A percentile compares a stretch with the other conserved stretches of the same genome.
These are phyloP conservation scores for Drosophila kuntzei DNA, from an alignment of 2,888 invertebrate species.

Conservation along the genomic window DNA sequence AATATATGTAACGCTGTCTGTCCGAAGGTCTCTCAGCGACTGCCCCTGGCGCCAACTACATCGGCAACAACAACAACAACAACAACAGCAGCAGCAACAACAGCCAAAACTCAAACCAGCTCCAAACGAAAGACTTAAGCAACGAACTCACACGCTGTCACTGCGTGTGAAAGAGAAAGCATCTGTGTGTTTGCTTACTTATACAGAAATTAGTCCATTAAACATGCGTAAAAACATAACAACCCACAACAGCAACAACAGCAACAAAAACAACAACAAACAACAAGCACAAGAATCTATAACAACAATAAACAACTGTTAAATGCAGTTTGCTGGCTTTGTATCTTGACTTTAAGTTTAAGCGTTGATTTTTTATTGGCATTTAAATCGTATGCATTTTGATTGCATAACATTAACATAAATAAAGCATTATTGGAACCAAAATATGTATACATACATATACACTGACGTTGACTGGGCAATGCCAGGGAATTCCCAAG, in stretches of 20 bases:
- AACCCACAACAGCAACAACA: slow-evolving; percentile 53
- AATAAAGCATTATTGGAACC: slow-evolving; percentile 80
- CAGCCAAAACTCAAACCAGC: slow-evolving; percentile 7
- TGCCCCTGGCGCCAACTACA: slow-evolving; percentile 77
- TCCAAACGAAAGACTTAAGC: slow-evolving; percentile 72
- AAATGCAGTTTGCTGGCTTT: slow-evolving; percentile 59
- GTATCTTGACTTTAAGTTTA: slow-evolving; percentile 41
- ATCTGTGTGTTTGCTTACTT: slow-evolving; percentile 27
- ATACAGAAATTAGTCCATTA: slow-evolving; percentile 79
- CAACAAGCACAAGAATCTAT: slow-evolving; percentile 28
- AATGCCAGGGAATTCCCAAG: slow-evolving; percentile 83
- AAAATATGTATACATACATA: slow-evolving; percentile 28
- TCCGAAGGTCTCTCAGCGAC: slow-evolving; percentile 47
- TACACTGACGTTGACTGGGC: slow-evolving; percentile 23
- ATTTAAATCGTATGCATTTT: slow-evolving; percentile 83
- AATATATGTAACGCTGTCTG: slow-evolving; percentile 72
- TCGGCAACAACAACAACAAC: slow-evolving; percentile 25
- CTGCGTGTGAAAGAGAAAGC: slow-evolving; percentile 63
- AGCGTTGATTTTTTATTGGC: slow-evolving; percentile 82
- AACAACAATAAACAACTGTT: slow-evolving; percentile 60
- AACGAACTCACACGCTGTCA: slow-evolving; percentile 68
- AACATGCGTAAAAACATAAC: slow-evolving; percentile 76
- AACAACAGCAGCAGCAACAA: slow-evolving; percentile 18
- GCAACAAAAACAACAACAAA: slow-evolving; percentile 47
- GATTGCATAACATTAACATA: slow-evolving; percentile 84